phyloP scores from a whole-genome alignment of 2,888 invertebrate species.

The Crematogaster levior region DNA sequence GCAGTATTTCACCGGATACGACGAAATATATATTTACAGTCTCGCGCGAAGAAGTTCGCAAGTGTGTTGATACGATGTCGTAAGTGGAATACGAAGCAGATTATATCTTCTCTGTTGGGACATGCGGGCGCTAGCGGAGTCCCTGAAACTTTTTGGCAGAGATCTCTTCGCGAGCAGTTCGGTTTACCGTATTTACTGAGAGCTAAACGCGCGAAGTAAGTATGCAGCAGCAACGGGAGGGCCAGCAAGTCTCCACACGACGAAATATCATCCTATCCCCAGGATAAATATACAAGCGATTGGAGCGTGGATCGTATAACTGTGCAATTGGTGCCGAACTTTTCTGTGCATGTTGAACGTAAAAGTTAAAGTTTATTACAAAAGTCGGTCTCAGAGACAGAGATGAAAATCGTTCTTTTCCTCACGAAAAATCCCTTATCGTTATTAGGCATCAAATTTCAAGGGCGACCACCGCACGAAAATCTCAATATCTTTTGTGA shows the following conservation, averaged over 20 bases:
- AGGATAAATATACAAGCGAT: slow-evolving; percentile 48
- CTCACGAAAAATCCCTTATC: background rate
- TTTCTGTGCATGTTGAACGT: background rate
- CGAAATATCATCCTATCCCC: slow-evolving; percentile 48
- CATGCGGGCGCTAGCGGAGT: slow-evolving; percentile 19
- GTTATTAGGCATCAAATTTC: slow-evolving; percentile 11
- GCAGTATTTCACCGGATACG: background rate
- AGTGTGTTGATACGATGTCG: background rate
- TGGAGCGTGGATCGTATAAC: background rate
- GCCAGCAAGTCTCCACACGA: background rate
- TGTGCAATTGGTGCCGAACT: slow-evolving; percentile 37
- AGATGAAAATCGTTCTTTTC: background rate
- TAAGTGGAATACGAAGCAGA: slow-evolving; percentile 6
- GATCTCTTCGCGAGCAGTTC: slow-evolving; percentile 47
- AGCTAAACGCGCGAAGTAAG: slow-evolving; percentile 59
- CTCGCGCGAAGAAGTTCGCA: slow-evolving; percentile 25
- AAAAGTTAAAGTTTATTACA: slow-evolving; percentile 52
- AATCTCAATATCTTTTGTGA: slow-evolving; percentile 46
- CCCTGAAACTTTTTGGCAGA: slow-evolving; percentile 54
- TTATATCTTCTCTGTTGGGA: slow-evolving; percentile 4
- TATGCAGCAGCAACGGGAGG: background rate
- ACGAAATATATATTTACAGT: slow-evolving; percentile 18
- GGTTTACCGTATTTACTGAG: slow-evolving; percentile 67
- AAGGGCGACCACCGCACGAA: slow-evolving; percentile 1
- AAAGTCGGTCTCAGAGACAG: background rate